A percentile compares a stretch with the other conserved stretches of the same genome.
Evolutionary conservation across 2,888 invertebrate species (phyloP).

Genomic region (Andrena bucephala): DNA sequence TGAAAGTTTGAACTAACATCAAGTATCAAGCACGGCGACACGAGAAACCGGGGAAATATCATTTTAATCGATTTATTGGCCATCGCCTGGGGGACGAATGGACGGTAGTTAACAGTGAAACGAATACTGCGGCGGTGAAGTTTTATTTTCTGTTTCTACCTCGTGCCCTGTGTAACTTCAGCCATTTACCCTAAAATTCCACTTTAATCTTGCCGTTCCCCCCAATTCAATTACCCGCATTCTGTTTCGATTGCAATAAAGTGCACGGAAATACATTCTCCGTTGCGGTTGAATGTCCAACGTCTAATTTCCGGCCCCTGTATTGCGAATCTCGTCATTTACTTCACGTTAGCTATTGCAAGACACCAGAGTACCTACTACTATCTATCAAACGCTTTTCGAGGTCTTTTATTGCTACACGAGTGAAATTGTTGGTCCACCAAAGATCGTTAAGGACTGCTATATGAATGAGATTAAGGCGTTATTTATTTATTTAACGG

Average conservation of each 20-base stretch:
- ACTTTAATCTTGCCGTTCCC: constrained; percentile 16
- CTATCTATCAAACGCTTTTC: neutral
- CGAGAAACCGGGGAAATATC: neutral
- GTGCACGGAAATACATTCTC: constrained; percentile 38
- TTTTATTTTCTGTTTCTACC: constrained; percentile 1
- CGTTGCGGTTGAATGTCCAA: constrained; percentile 33
- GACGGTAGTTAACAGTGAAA: neutral
- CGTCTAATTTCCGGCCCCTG: constrained; percentile 42
- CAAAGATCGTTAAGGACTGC: too few relatives aligned
- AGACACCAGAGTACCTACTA: neutral
- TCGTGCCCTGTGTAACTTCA: neutral
- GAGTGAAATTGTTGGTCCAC: neutral
- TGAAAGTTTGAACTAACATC: too few relatives aligned
- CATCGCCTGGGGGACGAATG: neutral
- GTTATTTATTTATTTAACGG: too few relatives aligned
- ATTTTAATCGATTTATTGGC: neutral
- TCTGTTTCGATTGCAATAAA: constrained; percentile 39
- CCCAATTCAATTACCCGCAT: constrained; percentile 45
- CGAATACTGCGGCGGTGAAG: neutral
- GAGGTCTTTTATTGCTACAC: neutral
- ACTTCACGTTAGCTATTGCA: neutral
- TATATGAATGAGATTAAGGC: too few relatives aligned
- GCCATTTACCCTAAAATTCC: constrained; percentile 20
- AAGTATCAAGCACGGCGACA: too few relatives aligned
- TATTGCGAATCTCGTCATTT: constrained; percentile 34